Conservation (phyloP, 2,888 invertebrate genomes). For the Marasmarcha lunaedactyla region DNA sequence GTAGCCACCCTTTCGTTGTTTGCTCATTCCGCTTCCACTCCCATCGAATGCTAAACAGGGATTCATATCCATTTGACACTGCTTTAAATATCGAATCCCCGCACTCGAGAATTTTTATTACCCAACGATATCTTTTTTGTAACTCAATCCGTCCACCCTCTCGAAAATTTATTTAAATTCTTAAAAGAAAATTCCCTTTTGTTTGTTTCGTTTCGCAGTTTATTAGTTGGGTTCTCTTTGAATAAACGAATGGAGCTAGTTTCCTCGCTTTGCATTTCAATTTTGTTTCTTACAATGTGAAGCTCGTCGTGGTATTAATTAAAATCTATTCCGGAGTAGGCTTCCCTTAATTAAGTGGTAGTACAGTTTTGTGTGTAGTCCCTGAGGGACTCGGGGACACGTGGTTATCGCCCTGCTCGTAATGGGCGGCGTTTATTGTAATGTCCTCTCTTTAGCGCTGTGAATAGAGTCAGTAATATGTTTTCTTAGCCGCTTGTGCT, state of each 20-base stretch:
- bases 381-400: conserved; percentile 41
- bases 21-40: background rate
- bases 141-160: conserved; percentile 45
- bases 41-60: conserved; percentile 1
- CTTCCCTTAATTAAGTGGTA: conserved; percentile 61
- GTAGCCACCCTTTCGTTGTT: background rate
- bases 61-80: conserved; percentile 37
- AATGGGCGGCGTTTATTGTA: conserved; percentile 47
- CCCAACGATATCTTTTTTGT: conserved; percentile 46
- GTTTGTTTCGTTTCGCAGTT: conserved; percentile 29
- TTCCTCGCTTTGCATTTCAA: conserved; percentile 23
- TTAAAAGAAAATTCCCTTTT: conserved; percentile 42
- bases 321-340: conserved; percentile 48
- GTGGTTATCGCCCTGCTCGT: conserved; percentile 53
- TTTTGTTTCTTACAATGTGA: conserved; percentile 31
- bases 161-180: conserved; percentile 63
- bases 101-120: conserved; percentile 53
- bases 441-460: background rate
- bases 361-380: conserved; percentile 44
- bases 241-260: conserved; percentile 7
- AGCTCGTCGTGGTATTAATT: conserved; percentile 36
- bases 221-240: conserved; percentile 23
- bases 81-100: conserved; percentile 40
- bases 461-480: conserved; percentile 1
- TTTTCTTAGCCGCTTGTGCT: background rate